phyloP scores from a whole-genome alignment of 2,888 invertebrate genomes.

The Pycnomerus fuliginosus region DNA sequence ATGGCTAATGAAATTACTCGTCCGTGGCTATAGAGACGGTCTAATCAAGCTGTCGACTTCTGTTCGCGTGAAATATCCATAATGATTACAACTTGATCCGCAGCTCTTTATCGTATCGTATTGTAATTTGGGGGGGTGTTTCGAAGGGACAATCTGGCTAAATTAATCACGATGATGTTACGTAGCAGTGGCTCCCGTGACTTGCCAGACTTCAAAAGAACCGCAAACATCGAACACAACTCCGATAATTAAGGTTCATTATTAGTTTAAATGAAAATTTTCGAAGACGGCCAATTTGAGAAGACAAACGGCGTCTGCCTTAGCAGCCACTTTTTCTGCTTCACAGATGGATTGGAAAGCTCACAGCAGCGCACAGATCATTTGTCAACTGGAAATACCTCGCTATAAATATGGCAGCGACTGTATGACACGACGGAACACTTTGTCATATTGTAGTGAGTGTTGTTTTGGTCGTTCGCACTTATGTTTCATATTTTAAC shows the following conservation, averaged over 20 bases:
- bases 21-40: constrained; percentile 4
- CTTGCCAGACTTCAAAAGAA: constrained; percentile 21
- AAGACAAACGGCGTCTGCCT: too few species aligned
- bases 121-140: constrained; percentile 12
- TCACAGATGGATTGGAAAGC: constrained; percentile 43
- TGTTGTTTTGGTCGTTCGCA: constrained; percentile 43
- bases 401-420: constrained; percentile 35
- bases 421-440: constrained; percentile 36
- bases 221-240: constrained; percentile 21
- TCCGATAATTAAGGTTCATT: constrained; percentile 16
- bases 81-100: constrained; percentile 23
- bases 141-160: constrained; percentile 33
- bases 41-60: constrained; percentile 16
- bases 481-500: constrained; percentile 49
- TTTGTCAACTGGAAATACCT: constrained; percentile 44
- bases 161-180: constrained; percentile 47
- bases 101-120: constrained; percentile 19
- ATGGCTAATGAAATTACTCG: constrained; percentile 19
- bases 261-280: too few species aligned
- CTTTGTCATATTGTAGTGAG: constrained; percentile 39
- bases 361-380: constrained; percentile 40
- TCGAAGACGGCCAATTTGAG: too few species aligned
- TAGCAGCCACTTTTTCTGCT: constrained; percentile 27
- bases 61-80: constrained; percentile 16
- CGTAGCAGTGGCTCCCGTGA: constrained; percentile 25